phyloP scores from a whole-genome alignment of 2,113 vertebrate species.

The Chrysochloris asiatica region DNA sequence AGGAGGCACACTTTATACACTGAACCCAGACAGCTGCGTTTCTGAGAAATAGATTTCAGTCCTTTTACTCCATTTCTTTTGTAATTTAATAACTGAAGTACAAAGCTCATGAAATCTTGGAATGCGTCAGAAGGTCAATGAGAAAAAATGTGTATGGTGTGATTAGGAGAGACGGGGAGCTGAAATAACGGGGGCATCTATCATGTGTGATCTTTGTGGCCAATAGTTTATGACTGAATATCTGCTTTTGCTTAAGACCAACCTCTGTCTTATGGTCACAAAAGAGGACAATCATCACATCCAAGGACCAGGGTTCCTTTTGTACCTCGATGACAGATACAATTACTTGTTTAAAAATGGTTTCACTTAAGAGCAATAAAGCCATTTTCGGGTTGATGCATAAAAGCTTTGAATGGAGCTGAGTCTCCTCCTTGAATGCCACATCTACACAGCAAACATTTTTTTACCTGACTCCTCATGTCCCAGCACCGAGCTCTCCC shows the following conservation, averaged over 20 bases:
- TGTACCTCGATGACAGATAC: not conserved
- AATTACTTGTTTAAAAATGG: conserved; percentile 18
- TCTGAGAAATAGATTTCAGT: conserved; percentile 69
- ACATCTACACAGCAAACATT: not conserved
- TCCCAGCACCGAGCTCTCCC: not conserved
- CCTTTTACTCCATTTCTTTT: conserved; percentile 64
- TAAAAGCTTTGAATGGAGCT: not conserved
- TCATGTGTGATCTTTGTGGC: conserved; percentile 12
- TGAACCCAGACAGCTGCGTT: conserved; percentile 52
- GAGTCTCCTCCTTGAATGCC: not conserved
- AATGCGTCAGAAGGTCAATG: conserved; percentile 67
- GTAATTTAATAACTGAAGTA: conserved; percentile 72
- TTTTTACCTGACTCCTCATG: not conserved
- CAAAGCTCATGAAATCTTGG: conserved; percentile 67
- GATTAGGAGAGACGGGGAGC: conserved; percentile 54
- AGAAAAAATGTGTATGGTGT: not conserved
- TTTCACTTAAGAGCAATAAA: not conserved
- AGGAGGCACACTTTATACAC: conserved; percentile 57
- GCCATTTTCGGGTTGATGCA: not conserved
- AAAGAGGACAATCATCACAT: not conserved
- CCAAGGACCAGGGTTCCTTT: not conserved
- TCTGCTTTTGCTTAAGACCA: not conserved
- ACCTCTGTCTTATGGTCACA: not conserved
- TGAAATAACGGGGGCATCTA: conserved; percentile 59
- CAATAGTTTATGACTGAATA: not conserved